Evolutionary conservation across 2,797 vertebrate species (phyloP), one percentile per base, ranked within the genome.

Genomic region (Botia almorhae): DNA sequence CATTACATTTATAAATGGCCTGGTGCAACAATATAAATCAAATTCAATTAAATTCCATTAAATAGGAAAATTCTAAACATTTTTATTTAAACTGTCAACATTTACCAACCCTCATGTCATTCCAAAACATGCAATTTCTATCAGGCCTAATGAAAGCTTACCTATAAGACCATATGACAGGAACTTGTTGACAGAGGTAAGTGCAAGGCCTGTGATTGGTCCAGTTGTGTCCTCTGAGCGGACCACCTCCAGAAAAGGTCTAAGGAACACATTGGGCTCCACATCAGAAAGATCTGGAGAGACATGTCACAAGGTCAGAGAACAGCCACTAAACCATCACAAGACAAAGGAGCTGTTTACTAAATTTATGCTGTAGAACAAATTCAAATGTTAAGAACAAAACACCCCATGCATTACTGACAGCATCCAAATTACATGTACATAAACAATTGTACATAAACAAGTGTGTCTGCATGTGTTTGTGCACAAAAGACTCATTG

Each of bases 161-260:
- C 98, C 96, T 90, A 99, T 96, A 74, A 99, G 94, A 79, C 96
- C 95, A 56, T 97, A 98, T 0, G 97, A 99, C 14, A 99, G 95
- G 88, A 99, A 99, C 89, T 99, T 99, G 91, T 99, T 99, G 89
- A 99, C 97, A n/a, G 97, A 98, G 76, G 97, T 99, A 64, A 99
- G 95, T 0, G 98, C 97, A 2, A 99, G 94, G 80, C 98, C 97
- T 81, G 98, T 99, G 89, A 99, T 98, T 82, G 98, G 98, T 84
- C 98, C 98, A 51, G 97, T 99, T 83, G 98, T 99, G 91, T 99
- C 98, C 92, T 99, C 98, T 7, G 98, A 99, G 71, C 98, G 97
- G 80, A 99, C 98, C 48, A 99, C 98, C 89, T 99, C 98, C 83
- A 99, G 91, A 88, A 99, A 99, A 67, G 98, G 98, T 58, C 98